phyloP scores from a whole-genome alignment of 1,140 invertebrate genomes.

The Aphelinus certus region DNA sequence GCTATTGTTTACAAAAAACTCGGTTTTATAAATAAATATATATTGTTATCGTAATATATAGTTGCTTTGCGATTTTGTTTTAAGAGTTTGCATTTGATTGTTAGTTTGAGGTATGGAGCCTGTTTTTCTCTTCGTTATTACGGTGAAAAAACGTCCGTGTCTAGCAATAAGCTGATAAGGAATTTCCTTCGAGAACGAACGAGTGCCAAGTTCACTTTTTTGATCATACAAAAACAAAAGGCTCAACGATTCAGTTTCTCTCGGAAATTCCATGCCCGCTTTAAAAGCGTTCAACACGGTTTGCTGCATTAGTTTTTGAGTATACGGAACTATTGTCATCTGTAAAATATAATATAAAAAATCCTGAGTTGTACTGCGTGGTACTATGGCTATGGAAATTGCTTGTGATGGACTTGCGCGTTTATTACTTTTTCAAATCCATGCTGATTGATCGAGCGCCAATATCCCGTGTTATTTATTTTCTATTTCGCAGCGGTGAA shows the following conservation, averaged over 20 bases:
- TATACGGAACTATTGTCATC: slow-evolving; percentile 67
- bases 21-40: slow-evolving; percentile 64
- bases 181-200: slow-evolving; percentile 5
- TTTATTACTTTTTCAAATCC: slow-evolving; percentile 22
- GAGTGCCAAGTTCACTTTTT: slow-evolving; percentile 2
- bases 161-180: not conserved
- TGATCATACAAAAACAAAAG: not conserved
- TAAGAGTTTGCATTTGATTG: slow-evolving; percentile 59
- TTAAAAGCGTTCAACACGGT: not conserved
- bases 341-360: slow-evolving; percentile 68
- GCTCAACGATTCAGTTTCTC: not conserved
- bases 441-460: slow-evolving; percentile 28
- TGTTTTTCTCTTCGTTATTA: slow-evolving; percentile 57
- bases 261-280: not conserved
- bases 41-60: slow-evolving; percentile 62
- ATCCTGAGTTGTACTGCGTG: slow-evolving; percentile 68
- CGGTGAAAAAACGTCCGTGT: slow-evolving; percentile 24
- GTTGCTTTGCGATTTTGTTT: slow-evolving; percentile 50
- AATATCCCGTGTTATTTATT: slow-evolving; percentile 26
- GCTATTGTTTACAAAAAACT: slow-evolving; percentile 36
- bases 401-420: slow-evolving; percentile 25
- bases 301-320: slow-evolving; percentile 38
- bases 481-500: slow-evolving; percentile 32
- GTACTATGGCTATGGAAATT: slow-evolving; percentile 66
- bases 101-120: slow-evolving; percentile 65